Conservation (phyloP, 2,797 vertebrate genomes). For the Limnodromus scolopaceus region DNA sequence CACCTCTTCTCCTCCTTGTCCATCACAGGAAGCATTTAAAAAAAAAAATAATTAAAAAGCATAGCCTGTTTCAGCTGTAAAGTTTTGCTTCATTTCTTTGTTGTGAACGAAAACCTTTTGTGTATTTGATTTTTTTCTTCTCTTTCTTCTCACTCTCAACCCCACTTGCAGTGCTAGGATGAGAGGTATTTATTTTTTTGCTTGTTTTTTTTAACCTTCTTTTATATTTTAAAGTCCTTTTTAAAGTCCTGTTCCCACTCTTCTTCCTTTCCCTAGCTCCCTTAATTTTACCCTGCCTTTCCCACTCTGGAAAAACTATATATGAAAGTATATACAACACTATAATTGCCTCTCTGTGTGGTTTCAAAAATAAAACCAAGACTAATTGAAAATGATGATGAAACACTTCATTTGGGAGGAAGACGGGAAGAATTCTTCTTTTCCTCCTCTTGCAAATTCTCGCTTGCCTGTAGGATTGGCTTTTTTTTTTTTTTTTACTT, state of each 20-base stretch:
- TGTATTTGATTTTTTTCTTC: background rate
- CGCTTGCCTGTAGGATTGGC: background rate
- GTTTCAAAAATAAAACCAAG: background rate
- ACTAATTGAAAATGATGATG: background rate
- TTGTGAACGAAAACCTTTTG: background rate
- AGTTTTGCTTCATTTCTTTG: background rate
- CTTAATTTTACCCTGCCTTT: background rate
- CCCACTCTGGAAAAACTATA: background rate
- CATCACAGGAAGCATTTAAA: background rate
- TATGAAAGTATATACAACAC: background rate
- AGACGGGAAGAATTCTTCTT: background rate
- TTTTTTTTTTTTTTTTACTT: background rate
- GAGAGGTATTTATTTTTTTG: background rate
- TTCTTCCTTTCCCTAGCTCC: background rate
- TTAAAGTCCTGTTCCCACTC: background rate
- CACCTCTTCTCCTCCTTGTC: background rate
- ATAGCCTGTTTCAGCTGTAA: background rate
- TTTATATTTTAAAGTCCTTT: background rate
- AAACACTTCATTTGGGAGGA: background rate
- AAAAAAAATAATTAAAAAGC: background rate
- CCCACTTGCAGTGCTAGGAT: background rate
- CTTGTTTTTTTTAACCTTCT: background rate
- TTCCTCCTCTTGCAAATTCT: background rate
- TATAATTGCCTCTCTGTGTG: background rate
- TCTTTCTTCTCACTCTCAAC: background rate